These are phyloP conservation scores for Platynereis dumerilii DNA, from an alignment of 2,888 invertebrate species.

Conservation along the genomic window DNA sequence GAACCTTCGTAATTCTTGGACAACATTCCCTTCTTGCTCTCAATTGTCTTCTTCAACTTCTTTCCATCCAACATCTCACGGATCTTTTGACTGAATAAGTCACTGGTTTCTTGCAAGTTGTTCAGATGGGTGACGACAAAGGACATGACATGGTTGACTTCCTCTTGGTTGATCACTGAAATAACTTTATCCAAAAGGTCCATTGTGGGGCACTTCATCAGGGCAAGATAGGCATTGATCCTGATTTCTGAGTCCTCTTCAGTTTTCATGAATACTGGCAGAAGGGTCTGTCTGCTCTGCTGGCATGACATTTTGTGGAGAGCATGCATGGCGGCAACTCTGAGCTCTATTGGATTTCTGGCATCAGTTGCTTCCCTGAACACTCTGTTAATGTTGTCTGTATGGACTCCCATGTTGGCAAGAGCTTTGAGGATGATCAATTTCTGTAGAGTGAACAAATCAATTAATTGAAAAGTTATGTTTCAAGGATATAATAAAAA, in stretches of 20 bases:
- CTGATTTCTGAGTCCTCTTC: slow-evolving; percentile 82
- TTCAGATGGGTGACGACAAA: slow-evolving; percentile 93
- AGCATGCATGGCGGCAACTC: slow-evolving; percentile 81
- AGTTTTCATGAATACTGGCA: slow-evolving; percentile 75
- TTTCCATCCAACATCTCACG: slow-evolving; percentile 84
- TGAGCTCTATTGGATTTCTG: slow-evolving; percentile 73
- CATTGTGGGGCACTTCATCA: slow-evolving; percentile 87
- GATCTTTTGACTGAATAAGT: slow-evolving; percentile 82
- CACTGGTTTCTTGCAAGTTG: slow-evolving; percentile 83
- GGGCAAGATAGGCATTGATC: slow-evolving; percentile 83
- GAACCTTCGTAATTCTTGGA: slow-evolving; percentile 85
- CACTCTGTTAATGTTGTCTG: slow-evolving; percentile 55
- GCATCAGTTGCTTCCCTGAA: slow-evolving; percentile 61
- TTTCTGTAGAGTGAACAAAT: not conserved
- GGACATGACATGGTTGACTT: slow-evolving; percentile 92
- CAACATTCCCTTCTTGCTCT: slow-evolving; percentile 85
- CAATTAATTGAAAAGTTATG: not conserved
- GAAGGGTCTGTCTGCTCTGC: slow-evolving; percentile 45
- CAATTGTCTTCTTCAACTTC: slow-evolving; percentile 80
- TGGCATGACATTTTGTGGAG: slow-evolving; percentile 69
- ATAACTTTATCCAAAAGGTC: slow-evolving; percentile 77
- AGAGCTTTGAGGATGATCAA: slow-evolving; percentile 82
- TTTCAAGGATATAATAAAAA: no score
- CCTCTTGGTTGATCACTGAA: slow-evolving; percentile 66
- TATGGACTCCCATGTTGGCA: slow-evolving; percentile 80